Evolutionary conservation across 1,140 invertebrate species (phyloP), one percentile per base, ranked within the genome.

Genomic region (Propsilocerus akamusi): DNA sequence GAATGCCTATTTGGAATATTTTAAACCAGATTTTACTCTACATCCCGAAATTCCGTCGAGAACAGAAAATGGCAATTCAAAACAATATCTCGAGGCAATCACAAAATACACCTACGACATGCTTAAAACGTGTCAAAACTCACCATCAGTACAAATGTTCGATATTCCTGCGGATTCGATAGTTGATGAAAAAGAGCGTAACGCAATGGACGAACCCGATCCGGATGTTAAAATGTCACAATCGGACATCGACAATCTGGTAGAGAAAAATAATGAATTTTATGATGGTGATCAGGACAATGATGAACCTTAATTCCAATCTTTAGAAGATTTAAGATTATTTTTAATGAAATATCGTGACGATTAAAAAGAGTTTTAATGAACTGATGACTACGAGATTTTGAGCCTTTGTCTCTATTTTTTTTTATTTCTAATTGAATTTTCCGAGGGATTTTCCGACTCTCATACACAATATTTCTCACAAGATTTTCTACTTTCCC

Each of bases 1-100:
- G 57, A 91, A 82, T 7, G 91, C 96, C 63, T 97, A 97, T 61
- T 74, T 93, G 26, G 91, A 96, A 59, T 96, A 92, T 60, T 97
- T 97, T 64, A 88, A 86, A 22, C 92, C 93, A 0, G 92, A 97
- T 64, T 96, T 95, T 58, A 87, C 85, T 2, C 65, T 97, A 5
- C 88, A 95, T 70, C 89, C 91, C 0, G 90, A 95, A 51, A 78
- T 94, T 8, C 76, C 82, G 50, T 63, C 57, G n/a, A 56, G 65
- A 49, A 80, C 81, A 59, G 90, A 95, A 53, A 97, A 97, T 65
- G 86, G 83, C 0, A 97, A 97, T 61, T 87, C 79, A 49, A 90
- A 90, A 63, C 83, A 91, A 58, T 96, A 95, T 63, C 67, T 96
- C 20, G 88, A 93, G 56, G 72, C 83, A 1, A 91, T 93, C 49